Evolutionary conservation across 2,888 invertebrate species (phyloP), one percentile per base, ranked within the genome.

Genomic region (Epiperipatus broadwayi): DNA sequence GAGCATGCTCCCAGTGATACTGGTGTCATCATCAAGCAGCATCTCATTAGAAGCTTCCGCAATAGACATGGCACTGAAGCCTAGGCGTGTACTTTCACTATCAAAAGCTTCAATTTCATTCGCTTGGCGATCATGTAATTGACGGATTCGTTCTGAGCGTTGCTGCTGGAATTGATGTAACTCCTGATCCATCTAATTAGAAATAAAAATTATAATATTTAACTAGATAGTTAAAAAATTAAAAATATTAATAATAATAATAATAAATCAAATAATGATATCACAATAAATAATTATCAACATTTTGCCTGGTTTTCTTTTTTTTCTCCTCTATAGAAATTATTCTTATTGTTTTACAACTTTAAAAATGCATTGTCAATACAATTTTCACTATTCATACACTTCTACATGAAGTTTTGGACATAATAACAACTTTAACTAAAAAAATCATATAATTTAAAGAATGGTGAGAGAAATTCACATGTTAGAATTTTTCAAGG

Each of bases 51-150:
- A 80, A 57, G 81, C 80, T 62, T 87, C 85, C 40, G 78, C 78
- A 58, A 91, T 78, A 53, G 84, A 83, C 66, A 87, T 67, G 46
- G 83, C 80, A 67, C 84, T 84, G 64, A 35, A 85, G 54, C 95
- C 95, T 64, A 85, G 73, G 50, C 79, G 68, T 44, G 79, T 74
- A 54, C 87, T 89, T 67, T 93, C 91, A 56, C 78, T 77, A 65
- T 95, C 93, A 65, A 93, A 95, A 53, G 78, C 76, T 54, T 84
- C 80, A 52, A 89, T 67, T 57, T 91, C 87, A 44, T 77, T 71
- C 58, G 80, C 76, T 62, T 93, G 91, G 46, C 78, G 70, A 56
- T 87, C 87, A 58, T 83, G 78, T 55, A 91, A 69, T 54, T 79
- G 70, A 50, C 83, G 72, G 60, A 87, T 78, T 52, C 85, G 70